Percentiles rank a stretch among this genome's conserved stretches.
Conservation (phyloP, 2,888 invertebrate species). For the Nomada ruficornis region DNA sequence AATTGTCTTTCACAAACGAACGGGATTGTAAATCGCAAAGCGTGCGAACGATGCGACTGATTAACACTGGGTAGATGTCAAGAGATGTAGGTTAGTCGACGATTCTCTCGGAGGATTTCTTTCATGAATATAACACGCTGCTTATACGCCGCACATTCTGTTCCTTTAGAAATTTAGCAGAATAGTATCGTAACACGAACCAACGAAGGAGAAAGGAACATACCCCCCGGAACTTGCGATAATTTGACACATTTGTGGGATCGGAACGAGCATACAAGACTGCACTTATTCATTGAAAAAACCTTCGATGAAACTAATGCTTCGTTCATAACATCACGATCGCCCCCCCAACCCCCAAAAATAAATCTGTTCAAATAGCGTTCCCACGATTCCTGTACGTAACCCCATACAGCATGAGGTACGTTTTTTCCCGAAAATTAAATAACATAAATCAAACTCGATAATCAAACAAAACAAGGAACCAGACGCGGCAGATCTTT, state of each 20-base stretch:
- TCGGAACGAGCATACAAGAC: slow-evolving; percentile 29
- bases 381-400: too few species aligned
- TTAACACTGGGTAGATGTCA: slow-evolving; percentile 57
- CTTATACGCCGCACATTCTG: slow-evolving; percentile 28
- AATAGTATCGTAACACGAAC: slow-evolving; percentile 9
- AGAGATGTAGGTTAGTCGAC: slow-evolving; percentile 62
- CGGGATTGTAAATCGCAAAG: slow-evolving; percentile 21
- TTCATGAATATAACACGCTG: slow-evolving; percentile 44
- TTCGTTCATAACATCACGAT: slow-evolving; percentile 29
- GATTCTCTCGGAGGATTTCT: slow-evolving; percentile 26
- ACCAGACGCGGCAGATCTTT: not conserved
- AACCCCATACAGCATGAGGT: too few species aligned
- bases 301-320: slow-evolving; percentile 38
- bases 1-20: not conserved
- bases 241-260: slow-evolving; percentile 48
- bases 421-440: not conserved
- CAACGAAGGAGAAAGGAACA: slow-evolving; percentile 2
- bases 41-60: slow-evolving; percentile 21
- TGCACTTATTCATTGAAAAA: slow-evolving; percentile 39
- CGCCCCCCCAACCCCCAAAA: not conserved
- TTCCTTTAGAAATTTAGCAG: not conserved
- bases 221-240: not conserved
- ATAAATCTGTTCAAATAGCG: not conserved
- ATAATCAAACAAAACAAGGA: too few species aligned
- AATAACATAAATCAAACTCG: not conserved